phyloP scores from a whole-genome alignment of 2,888 invertebrate species.

The Tuta absoluta region DNA sequence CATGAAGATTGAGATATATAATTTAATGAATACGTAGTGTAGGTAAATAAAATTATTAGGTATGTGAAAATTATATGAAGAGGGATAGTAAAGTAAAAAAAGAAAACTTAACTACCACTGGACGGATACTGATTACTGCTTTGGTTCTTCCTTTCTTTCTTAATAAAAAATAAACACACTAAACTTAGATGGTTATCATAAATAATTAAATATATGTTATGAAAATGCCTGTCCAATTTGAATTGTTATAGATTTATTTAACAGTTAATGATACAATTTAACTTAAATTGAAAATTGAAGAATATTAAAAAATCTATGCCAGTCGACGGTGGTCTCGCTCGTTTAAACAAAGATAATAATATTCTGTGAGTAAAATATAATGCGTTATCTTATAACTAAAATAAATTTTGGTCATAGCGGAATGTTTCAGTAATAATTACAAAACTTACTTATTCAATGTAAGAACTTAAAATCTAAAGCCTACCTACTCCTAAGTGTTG shows the following conservation, averaged over 20 bases:
- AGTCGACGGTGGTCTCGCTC: constrained; percentile 56
- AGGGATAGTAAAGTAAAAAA: constrained; percentile 14
- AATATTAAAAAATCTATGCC: neutral
- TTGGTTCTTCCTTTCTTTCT: constrained; percentile 66
- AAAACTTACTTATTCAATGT: constrained; percentile 28
- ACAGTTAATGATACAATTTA: neutral
- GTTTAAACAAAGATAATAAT: constrained; percentile 36
- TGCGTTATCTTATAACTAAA: constrained; percentile 32
- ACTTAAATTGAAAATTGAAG: neutral
- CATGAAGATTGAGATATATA: neutral
- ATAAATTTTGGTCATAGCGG: constrained; percentile 49
- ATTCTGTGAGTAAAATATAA: constrained; percentile 15
- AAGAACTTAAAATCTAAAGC: constrained; percentile 23
- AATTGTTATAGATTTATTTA: neutral
- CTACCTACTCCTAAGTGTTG: neutral
- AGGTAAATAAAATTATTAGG: neutral
- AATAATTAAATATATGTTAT: neutral
- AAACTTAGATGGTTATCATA: neutral
- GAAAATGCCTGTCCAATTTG: neutral
- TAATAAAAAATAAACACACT: constrained; percentile 25
- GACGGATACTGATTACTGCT: constrained; percentile 82
- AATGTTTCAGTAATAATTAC: constrained; percentile 56
- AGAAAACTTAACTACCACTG: constrained; percentile 72
- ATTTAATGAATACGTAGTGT: neutral
- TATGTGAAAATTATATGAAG: neutral